phyloP scores from a whole-genome alignment of 2,888 invertebrate genomes.

The Syrista parreyssii region DNA sequence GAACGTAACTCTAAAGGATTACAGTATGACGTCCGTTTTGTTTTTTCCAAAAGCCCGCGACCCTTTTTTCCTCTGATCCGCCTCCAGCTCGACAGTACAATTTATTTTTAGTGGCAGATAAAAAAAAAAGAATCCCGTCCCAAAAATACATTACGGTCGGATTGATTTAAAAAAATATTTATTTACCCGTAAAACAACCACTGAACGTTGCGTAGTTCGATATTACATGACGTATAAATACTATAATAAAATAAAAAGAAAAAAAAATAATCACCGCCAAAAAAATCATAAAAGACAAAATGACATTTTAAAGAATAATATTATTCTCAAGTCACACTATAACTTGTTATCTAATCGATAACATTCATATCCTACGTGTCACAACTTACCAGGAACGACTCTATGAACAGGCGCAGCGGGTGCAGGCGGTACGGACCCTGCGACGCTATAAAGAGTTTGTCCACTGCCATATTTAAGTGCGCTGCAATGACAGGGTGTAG shows the following conservation, averaged over 20 bases:
- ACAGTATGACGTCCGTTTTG: not conserved
- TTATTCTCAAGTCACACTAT: too few species aligned
- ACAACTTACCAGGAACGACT: slow-evolving; percentile 52
- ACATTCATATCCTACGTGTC: not conserved
- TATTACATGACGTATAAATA: not conserved
- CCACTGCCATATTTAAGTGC: slow-evolving; percentile 65
- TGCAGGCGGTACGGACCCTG: slow-evolving; percentile 60
- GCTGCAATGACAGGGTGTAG: slow-evolving; percentile 63
- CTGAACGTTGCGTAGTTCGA: not conserved
- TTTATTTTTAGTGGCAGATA: not conserved
- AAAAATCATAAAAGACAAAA: not conserved
- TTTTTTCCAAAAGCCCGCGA: not conserved
- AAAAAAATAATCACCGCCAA: too few species aligned
- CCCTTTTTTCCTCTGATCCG: not conserved
- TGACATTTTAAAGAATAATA: not conserved
- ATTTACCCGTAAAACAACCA: not conserved
- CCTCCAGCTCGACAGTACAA: not conserved
- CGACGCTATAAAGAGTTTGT: slow-evolving; percentile 62
- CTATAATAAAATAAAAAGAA: not conserved
- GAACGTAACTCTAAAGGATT: not conserved
- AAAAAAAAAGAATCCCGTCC: not conserved
- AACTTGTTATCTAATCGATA: too few species aligned
- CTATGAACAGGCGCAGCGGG: slow-evolving; percentile 53
- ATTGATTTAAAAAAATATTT: not conserved
- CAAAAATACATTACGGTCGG: not conserved